These are phyloP conservation scores for Apamea crenata DNA, from an alignment of 2,888 invertebrate species.

Conservation along the genomic window DNA sequence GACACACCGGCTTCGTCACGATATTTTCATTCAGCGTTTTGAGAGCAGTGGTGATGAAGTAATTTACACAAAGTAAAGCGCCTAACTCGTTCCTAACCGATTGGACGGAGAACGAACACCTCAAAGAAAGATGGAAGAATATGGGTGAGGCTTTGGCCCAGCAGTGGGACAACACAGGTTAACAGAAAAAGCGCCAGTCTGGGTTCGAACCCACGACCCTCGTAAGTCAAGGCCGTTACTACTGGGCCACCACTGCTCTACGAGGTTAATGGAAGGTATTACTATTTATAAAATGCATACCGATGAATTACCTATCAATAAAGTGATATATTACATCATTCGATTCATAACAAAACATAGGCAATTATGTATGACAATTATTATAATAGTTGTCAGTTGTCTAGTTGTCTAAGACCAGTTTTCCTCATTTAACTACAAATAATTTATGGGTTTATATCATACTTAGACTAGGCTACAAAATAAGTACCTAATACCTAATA, in stretches of 20 bases:
- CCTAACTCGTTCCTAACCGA: too few relatives aligned
- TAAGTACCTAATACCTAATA: too few relatives aligned
- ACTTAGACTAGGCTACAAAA: constrained; percentile 5
- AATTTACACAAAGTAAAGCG: background rate
- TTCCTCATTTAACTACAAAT: constrained; percentile 33
- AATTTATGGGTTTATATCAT: constrained; percentile 11
- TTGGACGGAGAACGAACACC: too few relatives aligned
- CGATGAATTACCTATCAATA: constrained; percentile 30
- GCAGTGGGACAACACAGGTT: too few relatives aligned
- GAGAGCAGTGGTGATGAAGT: background rate
- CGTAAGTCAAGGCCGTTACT: background rate
- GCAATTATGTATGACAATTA: constrained; percentile 37
- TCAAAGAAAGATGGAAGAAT: too few relatives aligned
- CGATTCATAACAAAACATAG: constrained; percentile 32
- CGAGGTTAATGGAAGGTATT: background rate
- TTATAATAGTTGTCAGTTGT: constrained; percentile 38
- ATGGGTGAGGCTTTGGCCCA: too few relatives aligned
- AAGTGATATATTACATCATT: background rate
- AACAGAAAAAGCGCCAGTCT: background rate
- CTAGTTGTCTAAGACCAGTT: constrained; percentile 15
- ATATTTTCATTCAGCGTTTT: background rate
- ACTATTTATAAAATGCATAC: constrained; percentile 35
- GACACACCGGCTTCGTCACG: background rate
- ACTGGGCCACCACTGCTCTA: too few relatives aligned
- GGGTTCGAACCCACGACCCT: background rate